Evolutionary conservation across 2,113 vertebrate species (phyloP).

Genomic region (Hypocryptadius cinnamomeus): DNA sequence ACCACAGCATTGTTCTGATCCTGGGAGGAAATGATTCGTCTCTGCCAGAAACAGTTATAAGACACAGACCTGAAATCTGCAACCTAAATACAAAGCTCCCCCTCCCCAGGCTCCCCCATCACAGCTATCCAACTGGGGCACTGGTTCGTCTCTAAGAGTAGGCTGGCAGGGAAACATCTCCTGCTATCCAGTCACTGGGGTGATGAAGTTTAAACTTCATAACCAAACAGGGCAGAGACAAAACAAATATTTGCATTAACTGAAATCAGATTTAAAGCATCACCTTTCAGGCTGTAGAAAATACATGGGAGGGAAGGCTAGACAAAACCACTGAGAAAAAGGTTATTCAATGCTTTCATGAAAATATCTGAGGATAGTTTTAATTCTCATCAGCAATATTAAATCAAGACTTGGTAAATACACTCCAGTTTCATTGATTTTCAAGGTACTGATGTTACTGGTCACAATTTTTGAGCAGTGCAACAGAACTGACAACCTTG

Average conservation of each 20-base stretch:
- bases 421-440: not conserved
- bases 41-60: not conserved
- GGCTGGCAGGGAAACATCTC: not conserved
- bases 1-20: not conserved
- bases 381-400: not conserved
- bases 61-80: not conserved
- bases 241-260: conserved; percentile 49
- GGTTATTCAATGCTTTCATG: not conserved
- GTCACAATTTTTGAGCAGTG: not conserved
- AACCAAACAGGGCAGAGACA: conserved; percentile 51
- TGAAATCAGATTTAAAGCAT: not conserved
- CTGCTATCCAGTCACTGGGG: not conserved
- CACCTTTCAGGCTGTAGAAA: not conserved
- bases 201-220: conserved; percentile 18
- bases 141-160: not conserved
- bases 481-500: not conserved
- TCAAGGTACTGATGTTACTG: not conserved
- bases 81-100: not conserved
- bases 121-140: not conserved
- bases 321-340: not conserved
- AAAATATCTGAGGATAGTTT: not conserved
- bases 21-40: not conserved
- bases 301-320: not conserved
- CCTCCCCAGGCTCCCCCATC: not conserved
- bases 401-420: not conserved